These are phyloP conservation scores for Ciconia maguari DNA, from an alignment of 2,113 vertebrate genomes.

Conservation along the genomic window DNA sequence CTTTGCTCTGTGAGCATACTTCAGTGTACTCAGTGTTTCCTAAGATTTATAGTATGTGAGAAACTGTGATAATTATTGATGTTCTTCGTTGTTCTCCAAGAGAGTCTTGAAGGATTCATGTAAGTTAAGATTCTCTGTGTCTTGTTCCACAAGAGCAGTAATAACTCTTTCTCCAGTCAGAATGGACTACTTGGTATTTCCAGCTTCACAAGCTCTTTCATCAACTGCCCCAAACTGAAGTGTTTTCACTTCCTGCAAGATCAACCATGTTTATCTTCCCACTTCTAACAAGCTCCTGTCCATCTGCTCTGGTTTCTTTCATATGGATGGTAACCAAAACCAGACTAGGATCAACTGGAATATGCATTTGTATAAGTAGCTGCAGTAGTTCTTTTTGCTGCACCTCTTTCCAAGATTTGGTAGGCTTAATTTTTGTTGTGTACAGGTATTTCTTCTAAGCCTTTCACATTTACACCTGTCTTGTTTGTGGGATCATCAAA, in stretches of 20 bases:
- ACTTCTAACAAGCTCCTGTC: conserved; percentile 88
- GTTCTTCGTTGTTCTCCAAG: conserved; percentile 84
- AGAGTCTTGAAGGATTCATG: conserved; percentile 86
- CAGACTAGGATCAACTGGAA: conserved; percentile 87
- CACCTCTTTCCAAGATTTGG: conserved; percentile 83
- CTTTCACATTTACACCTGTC: conserved; percentile 86
- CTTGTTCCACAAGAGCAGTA: conserved; percentile 85
- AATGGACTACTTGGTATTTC: conserved; percentile 89
- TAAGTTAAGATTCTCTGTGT: conserved; percentile 89
- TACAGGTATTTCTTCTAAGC: conserved; percentile 85
- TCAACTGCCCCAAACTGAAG: conserved; percentile 82
- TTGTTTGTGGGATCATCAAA: conserved; percentile 88
- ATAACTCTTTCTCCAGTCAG: conserved; percentile 85
- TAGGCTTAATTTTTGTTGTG: conserved; percentile 88
- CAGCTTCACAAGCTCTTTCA: conserved; percentile 86
- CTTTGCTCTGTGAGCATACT: conserved; percentile 85
- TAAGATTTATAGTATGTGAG: conserved; percentile 84
- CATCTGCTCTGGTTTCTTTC: conserved; percentile 84
- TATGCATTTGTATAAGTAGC: conserved; percentile 86
- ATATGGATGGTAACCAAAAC: conserved; percentile 85
- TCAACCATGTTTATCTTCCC: conserved; percentile 88
- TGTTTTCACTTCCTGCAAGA: conserved; percentile 86
- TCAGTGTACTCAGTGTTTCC: conserved; percentile 87
- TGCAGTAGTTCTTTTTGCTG: conserved; percentile 84
- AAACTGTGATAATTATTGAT: conserved; percentile 86